Percentiles rank a stretch among this genome's conserved stretches.
These are phyloP conservation scores for Gymnosoma rotundatum DNA, from an alignment of 2,888 invertebrate genomes.

Conservation along the genomic window DNA sequence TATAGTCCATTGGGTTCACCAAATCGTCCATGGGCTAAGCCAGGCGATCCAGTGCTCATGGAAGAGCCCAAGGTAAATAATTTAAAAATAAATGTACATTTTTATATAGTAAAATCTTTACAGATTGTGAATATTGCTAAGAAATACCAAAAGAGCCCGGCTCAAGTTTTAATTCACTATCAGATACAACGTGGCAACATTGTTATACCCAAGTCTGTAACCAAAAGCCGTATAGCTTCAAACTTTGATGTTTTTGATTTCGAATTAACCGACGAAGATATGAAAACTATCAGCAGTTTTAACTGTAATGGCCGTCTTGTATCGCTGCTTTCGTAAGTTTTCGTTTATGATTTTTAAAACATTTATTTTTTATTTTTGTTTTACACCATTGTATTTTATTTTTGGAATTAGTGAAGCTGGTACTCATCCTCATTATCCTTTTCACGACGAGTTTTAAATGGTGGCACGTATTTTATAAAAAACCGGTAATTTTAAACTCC, in stretches of 20 bases:
- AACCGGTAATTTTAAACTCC: conserved; percentile 31
- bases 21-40: conserved; percentile 91
- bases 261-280: conserved; percentile 86
- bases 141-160: conserved; percentile 86
- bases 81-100: not conserved
- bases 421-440: conserved; percentile 83
- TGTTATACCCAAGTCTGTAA: conserved; percentile 93
- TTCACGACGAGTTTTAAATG: conserved; percentile 80
- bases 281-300: conserved; percentile 86
- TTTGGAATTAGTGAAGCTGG: conserved; percentile 76
- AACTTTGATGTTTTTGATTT: conserved; percentile 91
- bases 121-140: conserved; percentile 85
- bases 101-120: not conserved
- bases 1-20: conserved; percentile 94
- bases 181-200: conserved; percentile 88
- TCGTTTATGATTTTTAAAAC: conserved; percentile 40
- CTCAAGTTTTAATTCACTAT: conserved; percentile 87
- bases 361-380: not conserved
- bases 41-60: conserved; percentile 87
- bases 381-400: conserved; percentile 27
- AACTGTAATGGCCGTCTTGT: conserved; percentile 88
- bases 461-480: conserved; percentile 9
- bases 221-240: conserved; percentile 86
- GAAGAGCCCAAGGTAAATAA: conserved; percentile 87
- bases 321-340: conserved; percentile 79